Evolutionary conservation across 1,140 invertebrate species (phyloP).

Genomic region (Adoxophyes honmai): DNA sequence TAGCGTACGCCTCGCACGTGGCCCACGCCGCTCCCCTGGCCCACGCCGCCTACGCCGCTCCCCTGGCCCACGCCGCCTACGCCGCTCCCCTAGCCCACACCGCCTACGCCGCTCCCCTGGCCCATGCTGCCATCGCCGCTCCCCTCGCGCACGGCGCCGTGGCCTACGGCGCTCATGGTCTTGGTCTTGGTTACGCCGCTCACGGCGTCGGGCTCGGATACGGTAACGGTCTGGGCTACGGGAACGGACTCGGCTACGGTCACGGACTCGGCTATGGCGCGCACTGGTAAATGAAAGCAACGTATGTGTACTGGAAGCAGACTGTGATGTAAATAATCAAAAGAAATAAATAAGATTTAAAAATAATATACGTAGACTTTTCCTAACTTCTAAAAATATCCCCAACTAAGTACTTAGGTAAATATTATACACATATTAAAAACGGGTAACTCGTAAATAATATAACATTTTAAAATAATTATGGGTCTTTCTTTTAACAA

Average conservation of each 20-base stretch:
- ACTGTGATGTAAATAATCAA: too few species aligned
- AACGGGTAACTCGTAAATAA: too few species aligned
- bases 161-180: not conserved
- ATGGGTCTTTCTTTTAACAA: too few species aligned
- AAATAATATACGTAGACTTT: too few species aligned
- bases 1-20: conserved; percentile 14
- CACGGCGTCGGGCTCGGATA: not conserved
- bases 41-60: conserved; percentile 12
- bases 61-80: not conserved
- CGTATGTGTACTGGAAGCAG: too few species aligned
- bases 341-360: too few species aligned
- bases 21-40: conserved; percentile 17
- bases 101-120: too few species aligned
- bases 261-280: conserved; percentile 7
- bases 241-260: not conserved
- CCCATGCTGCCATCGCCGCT: conserved; percentile 11
- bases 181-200: not conserved
- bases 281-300: not conserved
- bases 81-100: conserved; percentile 16
- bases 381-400: too few species aligned
- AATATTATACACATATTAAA: too few species aligned
- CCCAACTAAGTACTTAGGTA: too few species aligned
- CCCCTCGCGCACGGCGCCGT: conserved; percentile 9
- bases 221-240: conserved; percentile 10
- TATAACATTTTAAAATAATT: too few species aligned